Evolutionary conservation across 37 sponge, comb jelly and placozoan species (phyloP).

Genomic region (Aphrocallistes beatrix): DNA sequence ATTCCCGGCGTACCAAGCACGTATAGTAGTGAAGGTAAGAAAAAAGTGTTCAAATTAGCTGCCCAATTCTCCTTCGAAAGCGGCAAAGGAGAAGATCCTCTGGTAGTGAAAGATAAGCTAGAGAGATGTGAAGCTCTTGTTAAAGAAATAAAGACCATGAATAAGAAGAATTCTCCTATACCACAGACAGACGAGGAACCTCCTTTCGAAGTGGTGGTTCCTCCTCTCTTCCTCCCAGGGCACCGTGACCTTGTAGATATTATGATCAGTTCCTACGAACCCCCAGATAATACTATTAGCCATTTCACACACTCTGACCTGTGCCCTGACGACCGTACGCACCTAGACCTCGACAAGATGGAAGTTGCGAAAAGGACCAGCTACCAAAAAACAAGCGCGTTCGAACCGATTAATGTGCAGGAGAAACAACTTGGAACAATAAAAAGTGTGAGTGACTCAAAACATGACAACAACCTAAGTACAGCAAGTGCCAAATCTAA

Average conservation of each 20-base stretch:
- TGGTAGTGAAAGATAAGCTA: neutral
- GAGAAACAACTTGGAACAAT: neutral
- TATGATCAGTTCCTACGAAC: neutral
- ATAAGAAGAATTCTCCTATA: neutral
- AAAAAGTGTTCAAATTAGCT: neutral
- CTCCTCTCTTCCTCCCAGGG: neutral
- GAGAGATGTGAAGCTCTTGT: neutral
- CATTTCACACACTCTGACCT: neutral
- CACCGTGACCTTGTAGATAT: conserved; percentile 4
- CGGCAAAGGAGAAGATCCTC: neutral
- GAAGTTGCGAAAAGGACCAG: neutral
- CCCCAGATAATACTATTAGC: neutral
- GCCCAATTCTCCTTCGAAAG: neutral
- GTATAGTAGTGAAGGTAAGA: neutral
- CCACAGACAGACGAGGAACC: neutral
- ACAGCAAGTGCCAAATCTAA: neutral
- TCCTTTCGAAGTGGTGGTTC: neutral
- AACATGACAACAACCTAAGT: neutral
- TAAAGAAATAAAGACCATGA: neutral
- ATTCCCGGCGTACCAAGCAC: neutral
- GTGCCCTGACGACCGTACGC: neutral
- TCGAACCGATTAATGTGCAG: neutral
- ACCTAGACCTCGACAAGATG: neutral
- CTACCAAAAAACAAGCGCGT: neutral
- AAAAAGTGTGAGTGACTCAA: neutral